These are phyloP conservation scores for Clarias magur DNA, from an alignment of 2,113 vertebrate species.

Conservation along the genomic window DNA sequence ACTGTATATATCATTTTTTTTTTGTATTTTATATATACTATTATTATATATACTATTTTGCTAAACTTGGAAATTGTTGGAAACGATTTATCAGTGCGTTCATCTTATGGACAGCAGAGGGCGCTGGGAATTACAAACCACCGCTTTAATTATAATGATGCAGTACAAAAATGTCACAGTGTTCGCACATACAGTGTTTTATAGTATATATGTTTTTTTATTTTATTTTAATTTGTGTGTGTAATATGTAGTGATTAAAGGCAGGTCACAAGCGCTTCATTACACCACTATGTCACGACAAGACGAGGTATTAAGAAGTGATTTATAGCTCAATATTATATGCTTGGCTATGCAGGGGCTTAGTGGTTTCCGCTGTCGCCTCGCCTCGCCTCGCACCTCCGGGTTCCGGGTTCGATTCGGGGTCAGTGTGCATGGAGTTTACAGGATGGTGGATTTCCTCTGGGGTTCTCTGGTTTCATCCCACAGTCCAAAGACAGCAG, in stretches of 20 bases:
- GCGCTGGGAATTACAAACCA: background rate
- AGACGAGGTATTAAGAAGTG: background rate
- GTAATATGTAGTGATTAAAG: background rate
- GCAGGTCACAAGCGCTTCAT: no score
- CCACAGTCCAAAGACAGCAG: no score
- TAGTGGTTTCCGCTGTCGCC: no score
- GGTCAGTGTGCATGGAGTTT: no score
- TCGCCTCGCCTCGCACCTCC: no score
- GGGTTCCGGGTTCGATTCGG: no score
- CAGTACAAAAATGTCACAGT: background rate
- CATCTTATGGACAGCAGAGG: background rate
- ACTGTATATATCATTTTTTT: background rate
- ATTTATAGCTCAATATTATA: background rate
- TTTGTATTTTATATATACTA: background rate
- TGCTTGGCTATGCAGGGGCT: no score
- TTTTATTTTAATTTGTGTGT: no score
- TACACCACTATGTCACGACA: no score
- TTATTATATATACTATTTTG: background rate
- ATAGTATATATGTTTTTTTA: no score
- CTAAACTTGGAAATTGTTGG: background rate
- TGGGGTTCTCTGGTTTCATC: no score
- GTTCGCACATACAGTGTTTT: background rate
- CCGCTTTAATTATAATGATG: background rate
- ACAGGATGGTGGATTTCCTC: no score
- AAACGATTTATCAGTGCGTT: background rate